Percentiles rank a stretch among this genome's conserved stretches.
These are phyloP conservation scores for Anomalospiza imberbis DNA, from an alignment of 2,797 vertebrate genomes.

Conservation along the genomic window DNA sequence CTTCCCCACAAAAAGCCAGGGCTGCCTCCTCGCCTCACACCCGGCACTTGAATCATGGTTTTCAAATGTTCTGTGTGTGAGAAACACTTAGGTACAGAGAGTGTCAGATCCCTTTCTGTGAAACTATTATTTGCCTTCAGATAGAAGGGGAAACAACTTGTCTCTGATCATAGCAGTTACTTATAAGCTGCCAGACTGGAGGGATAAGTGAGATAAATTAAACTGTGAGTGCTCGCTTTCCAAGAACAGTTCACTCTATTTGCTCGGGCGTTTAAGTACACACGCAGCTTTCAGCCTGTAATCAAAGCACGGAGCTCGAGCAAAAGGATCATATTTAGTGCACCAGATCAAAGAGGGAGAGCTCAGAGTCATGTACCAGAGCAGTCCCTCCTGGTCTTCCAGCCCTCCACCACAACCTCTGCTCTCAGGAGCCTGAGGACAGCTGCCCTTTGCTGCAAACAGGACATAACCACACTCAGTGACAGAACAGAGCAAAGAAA, in stretches of 20 bases:
- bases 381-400: not conserved
- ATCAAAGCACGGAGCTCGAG: constrained; percentile 29
- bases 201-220: constrained; percentile 70
- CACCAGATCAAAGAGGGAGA: constrained; percentile 17
- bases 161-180: constrained; percentile 67
- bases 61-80: constrained; percentile 19
- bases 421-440: not conserved
- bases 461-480: not conserved
- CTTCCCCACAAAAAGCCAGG: not conserved
- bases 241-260: constrained; percentile 59
- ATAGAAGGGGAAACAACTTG: constrained; percentile 66
- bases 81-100: constrained; percentile 44
- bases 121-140: constrained; percentile 67
- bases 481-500: not conserved
- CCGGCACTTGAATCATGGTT: not conserved
- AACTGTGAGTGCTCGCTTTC: constrained; percentile 51
- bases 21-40: constrained; percentile 18
- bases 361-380: not conserved
- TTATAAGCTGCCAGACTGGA: constrained; percentile 66
- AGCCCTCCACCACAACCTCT: not conserved
- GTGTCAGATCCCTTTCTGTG: constrained; percentile 50
- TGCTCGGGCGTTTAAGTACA: constrained; percentile 41
- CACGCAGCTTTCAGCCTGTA: constrained; percentile 31
- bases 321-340: constrained; percentile 28
- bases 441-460: not conserved